These are phyloP conservation scores for Fragum sueziense DNA, from an alignment of 2,888 invertebrate genomes.

Conservation along the genomic window DNA sequence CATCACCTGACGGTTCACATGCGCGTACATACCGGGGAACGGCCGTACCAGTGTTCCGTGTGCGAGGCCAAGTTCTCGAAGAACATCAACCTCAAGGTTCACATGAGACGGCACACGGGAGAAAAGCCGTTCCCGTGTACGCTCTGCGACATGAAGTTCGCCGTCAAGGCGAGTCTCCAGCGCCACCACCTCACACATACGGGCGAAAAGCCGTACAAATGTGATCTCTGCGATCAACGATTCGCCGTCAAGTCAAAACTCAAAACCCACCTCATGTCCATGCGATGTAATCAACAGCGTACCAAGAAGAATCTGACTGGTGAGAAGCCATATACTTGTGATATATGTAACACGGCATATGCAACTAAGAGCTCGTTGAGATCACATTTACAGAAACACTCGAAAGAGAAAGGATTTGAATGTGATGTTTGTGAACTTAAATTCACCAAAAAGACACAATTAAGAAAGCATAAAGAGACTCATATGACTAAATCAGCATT, in stretches of 20 bases:
- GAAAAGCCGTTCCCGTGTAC: constrained; percentile 18
- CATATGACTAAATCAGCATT: not conserved
- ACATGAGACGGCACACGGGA: constrained; percentile 12
- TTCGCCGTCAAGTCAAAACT: constrained; percentile 12
- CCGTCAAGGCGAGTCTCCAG: constrained; percentile 15
- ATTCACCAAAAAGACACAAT: constrained; percentile 5
- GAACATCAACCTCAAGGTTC: constrained; percentile 17
- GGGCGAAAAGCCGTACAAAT: constrained; percentile 8
- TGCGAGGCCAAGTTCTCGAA: constrained; percentile 12
- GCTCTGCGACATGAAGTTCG: constrained; percentile 18
- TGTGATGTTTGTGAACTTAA: not conserved
- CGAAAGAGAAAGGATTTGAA: constrained; percentile 18
- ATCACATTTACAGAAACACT: constrained; percentile 5
- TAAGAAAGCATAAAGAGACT: constrained; percentile 12
- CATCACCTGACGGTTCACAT: constrained; percentile 14
- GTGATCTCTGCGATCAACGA: constrained; percentile 11
- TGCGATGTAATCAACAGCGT: constrained; percentile 9
- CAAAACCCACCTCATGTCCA: constrained; percentile 6
- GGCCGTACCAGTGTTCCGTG: constrained; percentile 6
- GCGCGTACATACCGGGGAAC: constrained; percentile 6
- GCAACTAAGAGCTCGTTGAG: not conserved
- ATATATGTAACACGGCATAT: constrained; percentile 12
- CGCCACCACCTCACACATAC: constrained; percentile 18
- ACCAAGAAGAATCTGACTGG: constrained; percentile 8
- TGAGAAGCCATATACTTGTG: constrained; percentile 23